Evolutionary conservation across 2,113 vertebrate species (phyloP).

Genomic region (Peromyscus polionotus): DNA sequence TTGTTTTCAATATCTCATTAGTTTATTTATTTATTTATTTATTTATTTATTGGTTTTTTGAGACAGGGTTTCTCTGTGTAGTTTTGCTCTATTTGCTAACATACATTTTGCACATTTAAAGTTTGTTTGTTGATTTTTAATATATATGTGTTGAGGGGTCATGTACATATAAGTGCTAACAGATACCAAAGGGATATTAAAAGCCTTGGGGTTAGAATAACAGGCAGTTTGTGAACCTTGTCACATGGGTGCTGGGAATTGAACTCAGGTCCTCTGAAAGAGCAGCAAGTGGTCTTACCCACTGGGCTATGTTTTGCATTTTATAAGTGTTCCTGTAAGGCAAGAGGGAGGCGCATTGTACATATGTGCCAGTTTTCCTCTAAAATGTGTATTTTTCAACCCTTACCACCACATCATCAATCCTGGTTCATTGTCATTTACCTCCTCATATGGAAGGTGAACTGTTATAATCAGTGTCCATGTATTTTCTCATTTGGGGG

Average conservation of each 20-base stretch:
- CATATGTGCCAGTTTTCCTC: background rate
- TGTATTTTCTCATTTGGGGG: background rate
- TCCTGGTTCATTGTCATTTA: background rate
- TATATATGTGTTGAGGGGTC: background rate
- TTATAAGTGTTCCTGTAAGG: background rate
- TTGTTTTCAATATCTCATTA: background rate
- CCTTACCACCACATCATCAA: background rate
- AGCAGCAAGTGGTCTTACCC: background rate
- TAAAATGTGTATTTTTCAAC: background rate
- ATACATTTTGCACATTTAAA: background rate
- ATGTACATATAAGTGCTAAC: background rate
- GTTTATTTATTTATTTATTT: too few relatives aligned
- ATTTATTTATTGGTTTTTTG: too few relatives aligned
- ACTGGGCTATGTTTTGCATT: background rate
- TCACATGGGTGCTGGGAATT: background rate
- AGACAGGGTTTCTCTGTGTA: background rate
- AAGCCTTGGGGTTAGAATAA: background rate
- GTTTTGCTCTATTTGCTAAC: background rate
- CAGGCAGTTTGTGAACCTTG: background rate
- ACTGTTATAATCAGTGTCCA: background rate
- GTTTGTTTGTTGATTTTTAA: background rate
- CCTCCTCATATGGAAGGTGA: background rate
- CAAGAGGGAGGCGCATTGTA: background rate
- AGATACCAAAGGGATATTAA: background rate
- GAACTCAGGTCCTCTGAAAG: background rate